Percentiles rank a stretch among this genome's conserved stretches.
phyloP scores from a whole-genome alignment of 2,113 vertebrate genomes.

The Nesoenas mayeri region DNA sequence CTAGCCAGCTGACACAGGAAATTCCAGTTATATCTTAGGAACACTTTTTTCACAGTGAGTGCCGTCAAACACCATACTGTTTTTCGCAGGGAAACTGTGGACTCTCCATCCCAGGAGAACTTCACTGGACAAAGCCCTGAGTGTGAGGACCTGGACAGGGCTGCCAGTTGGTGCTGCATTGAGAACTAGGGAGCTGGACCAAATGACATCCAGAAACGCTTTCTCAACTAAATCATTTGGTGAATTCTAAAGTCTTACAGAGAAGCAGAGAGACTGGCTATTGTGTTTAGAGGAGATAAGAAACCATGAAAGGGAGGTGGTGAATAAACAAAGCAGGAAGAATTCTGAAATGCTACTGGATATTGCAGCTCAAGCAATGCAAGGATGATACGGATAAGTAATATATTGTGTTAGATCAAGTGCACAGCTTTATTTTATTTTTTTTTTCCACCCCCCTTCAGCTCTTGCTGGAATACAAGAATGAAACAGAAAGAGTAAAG shows the following conservation, averaged over 20 bases:
- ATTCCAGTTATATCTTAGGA: background rate
- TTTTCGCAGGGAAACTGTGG: background rate
- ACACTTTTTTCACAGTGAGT: background rate
- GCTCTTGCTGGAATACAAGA: background rate
- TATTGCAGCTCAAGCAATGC: background rate
- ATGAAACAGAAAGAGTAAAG: background rate
- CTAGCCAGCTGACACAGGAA: background rate
- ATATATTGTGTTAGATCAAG: background rate
- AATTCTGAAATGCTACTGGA: background rate
- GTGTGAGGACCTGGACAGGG: background rate
- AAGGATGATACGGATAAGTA: background rate
- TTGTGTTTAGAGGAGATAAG: conserved; percentile 5
- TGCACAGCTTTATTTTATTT: background rate
- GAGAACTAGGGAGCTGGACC: background rate
- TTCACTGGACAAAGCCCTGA: background rate
- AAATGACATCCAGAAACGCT: background rate
- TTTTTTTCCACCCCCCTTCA: background rate
- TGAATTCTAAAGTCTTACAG: background rate
- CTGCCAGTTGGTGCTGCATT: background rate
- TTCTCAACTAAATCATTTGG: background rate
- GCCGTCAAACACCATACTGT: background rate
- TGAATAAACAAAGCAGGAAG: background rate
- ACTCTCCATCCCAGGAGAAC: background rate
- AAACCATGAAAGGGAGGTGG: background rate
- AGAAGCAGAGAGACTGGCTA: background rate